Percentiles rank a stretch among this genome's conserved stretches.
phyloP scores from a whole-genome alignment of 2,888 invertebrate genomes.

The Sarcophaga variegata region DNA sequence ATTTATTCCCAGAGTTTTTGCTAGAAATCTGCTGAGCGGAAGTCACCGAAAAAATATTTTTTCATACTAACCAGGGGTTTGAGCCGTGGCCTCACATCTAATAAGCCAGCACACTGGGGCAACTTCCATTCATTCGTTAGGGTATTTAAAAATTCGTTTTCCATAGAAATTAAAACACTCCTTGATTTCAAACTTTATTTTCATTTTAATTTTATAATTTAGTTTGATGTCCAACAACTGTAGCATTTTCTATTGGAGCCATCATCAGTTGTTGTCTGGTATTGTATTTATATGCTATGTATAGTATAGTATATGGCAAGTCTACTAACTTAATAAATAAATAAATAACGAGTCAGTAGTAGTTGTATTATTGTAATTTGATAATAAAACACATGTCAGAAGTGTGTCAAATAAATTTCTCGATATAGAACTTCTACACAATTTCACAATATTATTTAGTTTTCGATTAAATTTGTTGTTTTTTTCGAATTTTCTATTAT shows the following conservation, averaged over 20 bases:
- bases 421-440: constrained; percentile 1
- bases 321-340: neutral
- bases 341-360: neutral
- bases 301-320: neutral
- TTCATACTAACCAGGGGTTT: no score
- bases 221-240: no score
- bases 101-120: no score
- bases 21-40: no score
- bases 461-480: neutral
- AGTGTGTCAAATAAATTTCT: constrained; percentile 50
- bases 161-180: no score
- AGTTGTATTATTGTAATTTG: constrained; percentile 36
- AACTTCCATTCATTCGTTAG: no score
- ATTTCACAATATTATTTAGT: neutral
- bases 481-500: neutral
- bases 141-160: no score
- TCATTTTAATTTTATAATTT: no score
- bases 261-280: neutral
- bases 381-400: constrained; percentile 54
- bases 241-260: neutral
- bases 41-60: no score
- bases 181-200: no score
- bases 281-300: neutral
- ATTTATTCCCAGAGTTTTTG: no score
- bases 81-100: no score